Percentiles rank a stretch among this genome's conserved stretches.
phyloP scores from a whole-genome alignment of 2,888 invertebrate species.

The Hartigia nigra region DNA sequence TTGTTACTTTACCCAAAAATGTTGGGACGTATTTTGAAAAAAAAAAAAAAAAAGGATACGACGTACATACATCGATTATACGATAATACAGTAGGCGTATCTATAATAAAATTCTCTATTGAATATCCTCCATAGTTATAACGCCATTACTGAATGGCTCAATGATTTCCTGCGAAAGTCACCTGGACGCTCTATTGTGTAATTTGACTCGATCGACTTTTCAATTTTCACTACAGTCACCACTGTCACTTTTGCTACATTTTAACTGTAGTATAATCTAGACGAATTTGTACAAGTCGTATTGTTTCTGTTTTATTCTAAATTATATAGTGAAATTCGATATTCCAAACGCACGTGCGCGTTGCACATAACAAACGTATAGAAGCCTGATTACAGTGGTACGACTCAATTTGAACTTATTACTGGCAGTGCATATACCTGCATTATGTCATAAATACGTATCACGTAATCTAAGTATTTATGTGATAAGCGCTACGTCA shows the following conservation, averaged over 20 bases:
- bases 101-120: background rate
- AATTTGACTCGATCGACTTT: background rate
- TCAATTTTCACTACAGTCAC: background rate
- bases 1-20: too few species aligned
- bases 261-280: background rate
- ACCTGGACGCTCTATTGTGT: background rate
- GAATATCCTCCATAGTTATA: background rate
- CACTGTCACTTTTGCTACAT: background rate
- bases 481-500: background rate
- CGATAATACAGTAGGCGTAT: too few species aligned
- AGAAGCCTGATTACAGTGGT: background rate
- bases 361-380: background rate
- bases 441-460: background rate
- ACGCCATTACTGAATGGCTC: background rate
- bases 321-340: background rate
- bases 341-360: too few species aligned
- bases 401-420: background rate
- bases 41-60: too few species aligned
- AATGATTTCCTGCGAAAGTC: constrained; percentile 1
- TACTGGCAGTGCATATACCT: background rate
- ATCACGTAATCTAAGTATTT: background rate
- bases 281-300: background rate
- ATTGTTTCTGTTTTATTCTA: background rate
- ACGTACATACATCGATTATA: too few species aligned
- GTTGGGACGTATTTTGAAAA: too few species aligned